phyloP scores from a whole-genome alignment of 2,888 invertebrate genomes.

The Cryptus viduatorius region DNA sequence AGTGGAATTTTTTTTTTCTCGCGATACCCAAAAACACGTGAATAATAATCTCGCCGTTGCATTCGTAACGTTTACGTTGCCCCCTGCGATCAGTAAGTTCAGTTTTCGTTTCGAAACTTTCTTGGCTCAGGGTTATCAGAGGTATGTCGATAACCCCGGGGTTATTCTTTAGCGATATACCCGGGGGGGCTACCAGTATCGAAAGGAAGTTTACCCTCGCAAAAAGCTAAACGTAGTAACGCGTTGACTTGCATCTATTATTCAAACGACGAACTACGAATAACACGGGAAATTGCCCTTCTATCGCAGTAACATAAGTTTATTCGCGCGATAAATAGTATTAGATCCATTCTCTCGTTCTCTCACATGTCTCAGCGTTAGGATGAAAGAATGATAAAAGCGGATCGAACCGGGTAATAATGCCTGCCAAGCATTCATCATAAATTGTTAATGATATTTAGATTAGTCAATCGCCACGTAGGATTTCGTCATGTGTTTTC shows the following conservation, averaged over 20 bases:
- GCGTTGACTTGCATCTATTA: not conserved
- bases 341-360: constrained; percentile 51
- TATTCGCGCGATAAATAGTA: constrained; percentile 2
- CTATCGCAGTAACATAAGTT: constrained; percentile 12
- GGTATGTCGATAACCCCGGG: constrained; percentile 58
- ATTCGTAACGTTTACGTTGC: constrained; percentile 54
- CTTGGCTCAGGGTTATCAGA: constrained; percentile 47
- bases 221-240: constrained; percentile 6
- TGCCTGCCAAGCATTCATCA: constrained; percentile 55
- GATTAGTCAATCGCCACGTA: constrained; percentile 52
- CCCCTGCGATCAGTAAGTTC: constrained; percentile 66
- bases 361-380: constrained; percentile 56
- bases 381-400: constrained; percentile 54
- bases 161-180: constrained; percentile 46
- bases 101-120: constrained; percentile 54
- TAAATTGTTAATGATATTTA: constrained; percentile 58
- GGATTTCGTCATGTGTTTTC: constrained; percentile 58
- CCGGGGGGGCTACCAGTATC: not conserved
- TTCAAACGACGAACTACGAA: constrained; percentile 6
- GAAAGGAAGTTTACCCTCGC: constrained; percentile 39
- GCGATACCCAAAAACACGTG: constrained; percentile 13
- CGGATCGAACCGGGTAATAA: constrained; percentile 52
- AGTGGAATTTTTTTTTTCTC: constrained; percentile 13
- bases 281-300: constrained; percentile 19
- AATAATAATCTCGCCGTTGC: constrained; percentile 43